Evolutionary conservation across 2,797 vertebrate genomes (phyloP).

Genomic region (Ptychadena robeensis): DNA sequence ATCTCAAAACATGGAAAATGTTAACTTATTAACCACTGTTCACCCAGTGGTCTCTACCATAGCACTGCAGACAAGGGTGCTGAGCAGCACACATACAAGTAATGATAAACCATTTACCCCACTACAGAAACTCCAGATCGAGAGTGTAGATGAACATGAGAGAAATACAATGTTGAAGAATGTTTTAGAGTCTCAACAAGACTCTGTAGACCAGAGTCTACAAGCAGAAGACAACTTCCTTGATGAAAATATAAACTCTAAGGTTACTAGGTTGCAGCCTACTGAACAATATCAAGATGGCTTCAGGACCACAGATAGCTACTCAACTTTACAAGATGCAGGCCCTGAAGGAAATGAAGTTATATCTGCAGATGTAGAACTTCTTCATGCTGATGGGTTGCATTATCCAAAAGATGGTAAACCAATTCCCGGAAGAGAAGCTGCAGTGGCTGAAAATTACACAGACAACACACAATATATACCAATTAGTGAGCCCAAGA

Average conservation of each 20-base stretch:
- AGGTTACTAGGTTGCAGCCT: constrained; percentile 1
- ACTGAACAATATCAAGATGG: constrained; percentile 49
- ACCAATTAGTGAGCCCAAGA: not conserved
- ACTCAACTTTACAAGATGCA: not conserved
- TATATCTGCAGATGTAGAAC: constrained; percentile 36
- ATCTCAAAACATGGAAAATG: not conserved
- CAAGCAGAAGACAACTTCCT: constrained; percentile 27
- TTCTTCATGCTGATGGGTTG: constrained; percentile 17
- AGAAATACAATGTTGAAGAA: constrained; percentile 7
- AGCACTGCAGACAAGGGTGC: not conserved
- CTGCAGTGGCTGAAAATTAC: constrained; percentile 11
- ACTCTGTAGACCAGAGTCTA: not conserved
- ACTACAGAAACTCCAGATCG: constrained; percentile 56
- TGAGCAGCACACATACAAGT: not conserved
- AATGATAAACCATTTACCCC: constrained; percentile 18
- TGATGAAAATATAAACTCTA: constrained; percentile 30
- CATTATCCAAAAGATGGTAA: constrained; percentile 46
- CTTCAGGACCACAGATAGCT: constrained; percentile 46
- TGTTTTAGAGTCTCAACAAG: constrained; percentile 4
- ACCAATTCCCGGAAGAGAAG: constrained; percentile 16
- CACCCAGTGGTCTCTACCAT: not conserved
- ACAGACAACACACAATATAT: constrained; percentile 10
- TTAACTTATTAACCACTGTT: constrained; percentile 2
- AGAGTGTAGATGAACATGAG: constrained; percentile 15
- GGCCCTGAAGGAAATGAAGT: constrained; percentile 48